Conservation (phyloP, 2,797 vertebrate species). For the Sebastes oblongus region DNA sequence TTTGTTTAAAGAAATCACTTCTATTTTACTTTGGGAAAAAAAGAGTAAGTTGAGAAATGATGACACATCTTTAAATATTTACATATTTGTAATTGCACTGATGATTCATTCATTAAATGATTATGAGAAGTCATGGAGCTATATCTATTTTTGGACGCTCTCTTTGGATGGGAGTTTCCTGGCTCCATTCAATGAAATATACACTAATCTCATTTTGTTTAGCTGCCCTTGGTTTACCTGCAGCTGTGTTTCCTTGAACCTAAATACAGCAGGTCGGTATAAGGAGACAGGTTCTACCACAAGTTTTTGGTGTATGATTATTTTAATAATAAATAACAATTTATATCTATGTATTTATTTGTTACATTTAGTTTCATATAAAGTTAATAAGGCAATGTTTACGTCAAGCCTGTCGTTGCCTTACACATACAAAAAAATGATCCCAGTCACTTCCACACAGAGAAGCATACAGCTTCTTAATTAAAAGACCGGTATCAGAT, state of each 20-base stretch:
- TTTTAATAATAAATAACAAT: no score
- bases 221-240: neutral
- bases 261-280: neutral
- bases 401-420: no score
- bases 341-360: no score
- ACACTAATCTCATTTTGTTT: slow-evolving; percentile 24
- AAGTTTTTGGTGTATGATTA: no score
- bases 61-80: neutral
- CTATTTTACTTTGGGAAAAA: neutral
- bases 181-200: slow-evolving; percentile 15
- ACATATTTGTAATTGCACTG: neutral
- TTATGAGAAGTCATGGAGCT: neutral
- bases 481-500: no score
- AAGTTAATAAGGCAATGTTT: no score
- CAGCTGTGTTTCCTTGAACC: slow-evolving; percentile 1
- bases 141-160: neutral
- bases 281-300: neutral
- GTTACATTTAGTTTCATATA: no score
- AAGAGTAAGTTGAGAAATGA: neutral
- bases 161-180: neutral
- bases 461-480: no score
- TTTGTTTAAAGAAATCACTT: slow-evolving; percentile 5
- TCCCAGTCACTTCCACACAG: no score
- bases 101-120: neutral
- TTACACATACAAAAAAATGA: no score